phyloP scores from a whole-genome alignment of 2,888 invertebrate species.

The Quadriops clusia region DNA sequence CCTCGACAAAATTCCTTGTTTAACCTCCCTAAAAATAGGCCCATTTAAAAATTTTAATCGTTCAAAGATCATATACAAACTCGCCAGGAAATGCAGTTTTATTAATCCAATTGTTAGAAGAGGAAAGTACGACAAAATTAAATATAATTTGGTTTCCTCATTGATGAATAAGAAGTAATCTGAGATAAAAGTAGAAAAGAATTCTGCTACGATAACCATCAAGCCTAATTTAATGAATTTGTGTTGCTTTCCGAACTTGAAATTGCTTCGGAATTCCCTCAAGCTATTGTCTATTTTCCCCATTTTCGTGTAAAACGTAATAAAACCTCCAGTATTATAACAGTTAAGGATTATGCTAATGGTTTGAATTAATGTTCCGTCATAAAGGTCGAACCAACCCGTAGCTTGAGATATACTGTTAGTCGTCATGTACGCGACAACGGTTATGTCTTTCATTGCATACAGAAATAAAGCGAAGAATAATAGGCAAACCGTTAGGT shows the following conservation, averaged over 20 bases:
- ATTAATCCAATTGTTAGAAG: slow-evolving; percentile 11
- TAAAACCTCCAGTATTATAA: slow-evolving; percentile 9
- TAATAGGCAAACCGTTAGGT: slow-evolving; percentile 4
- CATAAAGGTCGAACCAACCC: slow-evolving; percentile 14
- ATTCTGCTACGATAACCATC: slow-evolving; percentile 7
- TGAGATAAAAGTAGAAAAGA: slow-evolving; percentile 9
- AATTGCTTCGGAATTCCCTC: slow-evolving; percentile 4
- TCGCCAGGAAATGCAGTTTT: slow-evolving; percentile 10
- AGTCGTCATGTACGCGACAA: slow-evolving; percentile 3
- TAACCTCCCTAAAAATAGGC: slow-evolving; percentile 2
- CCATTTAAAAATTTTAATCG: not conserved
- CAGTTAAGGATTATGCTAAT: slow-evolving; percentile 11
- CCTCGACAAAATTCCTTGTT: too few relatives aligned
- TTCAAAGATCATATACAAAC: slow-evolving; percentile 2
- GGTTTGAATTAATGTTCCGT: slow-evolving; percentile 11
- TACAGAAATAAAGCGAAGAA: slow-evolving; percentile 11
- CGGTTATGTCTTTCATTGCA: slow-evolving; percentile 3
- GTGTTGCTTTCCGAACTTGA: slow-evolving; percentile 1
- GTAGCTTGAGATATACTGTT: slow-evolving; percentile 13
- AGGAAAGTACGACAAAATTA: slow-evolving; percentile 11
- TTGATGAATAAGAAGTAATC: slow-evolving; percentile 13
- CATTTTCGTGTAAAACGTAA: slow-evolving; percentile 6
- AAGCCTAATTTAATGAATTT: slow-evolving; percentile 9
- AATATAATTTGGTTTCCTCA: slow-evolving; percentile 11
- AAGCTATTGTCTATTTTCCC: slow-evolving; percentile 7